Evolutionary conservation across 1,140 invertebrate genomes (phyloP), one percentile per base, ranked within the genome.

Genomic region (Lamellibrachia luymesi): DNA sequence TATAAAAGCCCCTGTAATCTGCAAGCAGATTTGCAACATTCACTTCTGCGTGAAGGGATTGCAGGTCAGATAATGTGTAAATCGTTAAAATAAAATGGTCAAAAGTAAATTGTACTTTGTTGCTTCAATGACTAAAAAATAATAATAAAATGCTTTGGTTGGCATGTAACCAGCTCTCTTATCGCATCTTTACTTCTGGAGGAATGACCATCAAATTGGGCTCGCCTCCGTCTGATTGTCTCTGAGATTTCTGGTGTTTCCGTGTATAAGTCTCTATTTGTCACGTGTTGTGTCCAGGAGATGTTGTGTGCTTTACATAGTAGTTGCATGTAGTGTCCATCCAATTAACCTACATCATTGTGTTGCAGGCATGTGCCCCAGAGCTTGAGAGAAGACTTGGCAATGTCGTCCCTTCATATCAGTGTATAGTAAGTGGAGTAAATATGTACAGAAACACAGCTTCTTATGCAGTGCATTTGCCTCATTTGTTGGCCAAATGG

Each of bases 321-420:
- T 38, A 38, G 38, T 38, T 38, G 38, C 38, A 38, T 38, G 38
- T 38, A 38, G 38, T 38, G 38, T 38, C 38, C 17, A 17, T 90
- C 17, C 27, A 17, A 90, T 90, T 17, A 22, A 27, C 17, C 89
- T 27, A 22, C 89, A 22, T 27, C 27, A 49, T 51, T 91, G 49
- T 91, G 13, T 95, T 95, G 90, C 94, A 98, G 97, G 97, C 97
- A 90, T 97, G 97, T 95, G 98, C 97, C 93, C 97, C 97, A 6
- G 97, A 97, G 94, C 96, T 99, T 94, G 97, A 96, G 52, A 95
- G 95, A 22, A 97, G 97, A 94, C 95, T 99, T 27, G 98, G 98
- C 0, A 95, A 97, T 50, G 97, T 98, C 5, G 98, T 98, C 13
- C 97, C 97, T 6, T 97, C 98, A 0, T 97, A 97, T 50, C 97